These are phyloP conservation scores for Trisateles emortualis DNA, from an alignment of 2,888 invertebrate species.

Conservation along the genomic window DNA sequence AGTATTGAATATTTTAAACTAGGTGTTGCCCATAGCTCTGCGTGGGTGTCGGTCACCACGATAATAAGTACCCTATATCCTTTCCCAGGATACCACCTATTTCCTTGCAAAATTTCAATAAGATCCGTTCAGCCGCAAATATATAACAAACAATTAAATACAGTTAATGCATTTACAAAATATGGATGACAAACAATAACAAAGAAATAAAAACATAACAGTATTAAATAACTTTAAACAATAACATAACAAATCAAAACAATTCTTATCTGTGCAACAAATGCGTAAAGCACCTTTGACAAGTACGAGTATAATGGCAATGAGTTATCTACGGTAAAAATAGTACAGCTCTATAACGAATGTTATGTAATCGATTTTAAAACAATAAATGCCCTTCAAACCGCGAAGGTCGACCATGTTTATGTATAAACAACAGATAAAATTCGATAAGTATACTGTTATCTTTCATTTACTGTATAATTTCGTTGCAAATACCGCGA, in stretches of 20 bases:
- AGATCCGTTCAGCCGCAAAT: no score
- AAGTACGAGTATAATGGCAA: neutral
- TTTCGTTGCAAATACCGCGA: conserved; percentile 16
- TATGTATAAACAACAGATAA: conserved; percentile 48
- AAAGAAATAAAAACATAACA: no score
- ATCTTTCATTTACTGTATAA: conserved; percentile 31
- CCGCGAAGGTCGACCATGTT: conserved; percentile 59
- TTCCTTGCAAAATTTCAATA: no score
- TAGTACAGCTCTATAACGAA: conserved; percentile 9
- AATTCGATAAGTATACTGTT: conserved; percentile 38
- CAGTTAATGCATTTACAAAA: no score
- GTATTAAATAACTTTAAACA: no score
- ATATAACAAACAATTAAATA: no score
- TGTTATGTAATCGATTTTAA: conserved; percentile 28
- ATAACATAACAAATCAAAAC: conserved; percentile 14
- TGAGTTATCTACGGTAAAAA: conserved; percentile 17
- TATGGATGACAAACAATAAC: no score
- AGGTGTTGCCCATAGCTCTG: no score
- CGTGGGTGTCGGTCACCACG: no score
- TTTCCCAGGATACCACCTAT: no score
- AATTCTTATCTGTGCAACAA: conserved; percentile 14
- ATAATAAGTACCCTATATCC: no score
- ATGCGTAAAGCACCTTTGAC: conserved; percentile 14
- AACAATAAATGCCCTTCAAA: conserved; percentile 52
- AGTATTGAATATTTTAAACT: no score